Conservation (phyloP, 2,888 invertebrate species). For the Nephrotoma guestfalica region DNA sequence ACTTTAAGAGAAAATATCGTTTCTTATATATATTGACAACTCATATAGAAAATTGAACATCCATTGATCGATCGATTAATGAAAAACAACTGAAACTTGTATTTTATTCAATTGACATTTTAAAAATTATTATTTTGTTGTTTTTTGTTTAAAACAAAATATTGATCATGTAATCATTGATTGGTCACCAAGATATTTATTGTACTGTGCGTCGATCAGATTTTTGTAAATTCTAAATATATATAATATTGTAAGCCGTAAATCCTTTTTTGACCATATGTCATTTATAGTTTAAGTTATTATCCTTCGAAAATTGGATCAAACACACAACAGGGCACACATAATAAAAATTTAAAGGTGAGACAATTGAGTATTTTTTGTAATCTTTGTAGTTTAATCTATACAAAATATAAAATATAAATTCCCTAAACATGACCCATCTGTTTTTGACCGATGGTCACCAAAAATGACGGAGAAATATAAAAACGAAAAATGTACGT, state of each 20-base stretch:
- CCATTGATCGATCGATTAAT: neutral
- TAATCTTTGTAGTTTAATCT: neutral
- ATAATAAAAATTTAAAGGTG: neutral
- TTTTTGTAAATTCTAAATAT: neutral
- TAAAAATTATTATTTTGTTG: neutral
- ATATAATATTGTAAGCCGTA: neutral
- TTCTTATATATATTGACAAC: neutral
- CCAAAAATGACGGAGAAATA: neutral
- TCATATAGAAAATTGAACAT: neutral
- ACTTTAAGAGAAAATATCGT: neutral
- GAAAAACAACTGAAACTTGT: neutral
- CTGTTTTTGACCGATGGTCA: neutral
- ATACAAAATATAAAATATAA: neutral
- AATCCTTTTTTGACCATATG: neutral
- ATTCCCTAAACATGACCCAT: neutral
- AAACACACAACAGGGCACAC: neutral
- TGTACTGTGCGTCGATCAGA: neutral
- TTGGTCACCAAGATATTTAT: neutral
- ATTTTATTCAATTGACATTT: neutral
- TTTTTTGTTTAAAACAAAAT: neutral
- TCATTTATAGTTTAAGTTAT: neutral
- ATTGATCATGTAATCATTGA: neutral
- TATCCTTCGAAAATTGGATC: neutral
- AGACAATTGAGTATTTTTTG: neutral
- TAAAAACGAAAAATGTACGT: neutral